Percentiles rank a stretch among this genome's conserved stretches.
Evolutionary conservation across 2,113 vertebrate genomes (phyloP).

Genomic region (Apteryx mantelli): DNA sequence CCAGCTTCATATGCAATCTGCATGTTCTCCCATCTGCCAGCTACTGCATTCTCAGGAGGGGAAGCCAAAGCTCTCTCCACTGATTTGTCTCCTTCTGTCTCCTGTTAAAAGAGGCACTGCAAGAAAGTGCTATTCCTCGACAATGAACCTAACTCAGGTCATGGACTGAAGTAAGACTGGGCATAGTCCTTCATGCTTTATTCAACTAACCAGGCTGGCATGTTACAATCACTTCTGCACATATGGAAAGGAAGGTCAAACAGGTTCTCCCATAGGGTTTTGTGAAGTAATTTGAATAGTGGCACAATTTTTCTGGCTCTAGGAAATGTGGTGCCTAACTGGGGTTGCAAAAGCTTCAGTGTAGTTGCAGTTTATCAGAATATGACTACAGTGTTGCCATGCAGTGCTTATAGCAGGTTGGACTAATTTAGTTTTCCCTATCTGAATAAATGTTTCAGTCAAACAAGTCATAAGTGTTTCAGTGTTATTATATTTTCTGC

Average conservation of each 20-base stretch:
- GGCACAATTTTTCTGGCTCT: background rate
- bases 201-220: background rate
- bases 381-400: accelerated
- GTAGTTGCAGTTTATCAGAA: background rate
- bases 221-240: background rate
- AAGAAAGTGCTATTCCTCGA: background rate
- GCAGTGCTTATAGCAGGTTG: background rate
- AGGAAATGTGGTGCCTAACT: background rate
- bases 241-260: background rate
- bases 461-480: background rate
- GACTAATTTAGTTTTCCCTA: background rate
- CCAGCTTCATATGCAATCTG: background rate
- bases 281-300: background rate
- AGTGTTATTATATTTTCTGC: background rate
- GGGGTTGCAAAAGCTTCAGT: background rate
- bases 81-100: background rate
- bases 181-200: background rate
- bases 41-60: background rate
- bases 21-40: background rate
- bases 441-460: background rate
- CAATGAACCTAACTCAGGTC: background rate
- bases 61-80: background rate
- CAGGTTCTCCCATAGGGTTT: background rate
- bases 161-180: background rate
- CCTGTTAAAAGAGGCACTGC: background rate